Evolutionary conservation across 2,797 vertebrate genomes (phyloP), one percentile per base, ranked within the genome.

Genomic region (Botia almorhae): DNA sequence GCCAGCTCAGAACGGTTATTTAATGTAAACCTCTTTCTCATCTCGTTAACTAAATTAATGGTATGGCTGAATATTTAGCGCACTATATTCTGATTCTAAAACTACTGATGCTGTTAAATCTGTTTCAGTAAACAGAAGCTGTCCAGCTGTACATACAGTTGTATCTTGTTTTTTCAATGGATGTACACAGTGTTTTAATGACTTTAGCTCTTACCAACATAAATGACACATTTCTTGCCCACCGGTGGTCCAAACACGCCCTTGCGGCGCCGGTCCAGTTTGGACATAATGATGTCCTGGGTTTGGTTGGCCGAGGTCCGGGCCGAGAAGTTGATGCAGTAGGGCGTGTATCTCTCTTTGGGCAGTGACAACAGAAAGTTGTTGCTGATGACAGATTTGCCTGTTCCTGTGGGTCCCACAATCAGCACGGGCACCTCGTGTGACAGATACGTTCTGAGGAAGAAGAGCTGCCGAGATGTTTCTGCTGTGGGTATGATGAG

Each of bases 261-360:
- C 86, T 95, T 99, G 74, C 92, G 92, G 74, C 97, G 91, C 64
- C 96, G 92, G 79, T 98, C 97, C 88, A 99, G 87, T 86, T 97
- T 98, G 60, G 95, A 93, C 95, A 98, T 96, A 86, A 99, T 93
- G 84, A 98, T 96, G 77, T 98, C 97, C 85, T 98, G 97, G 0
- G 94, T 97, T 84, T 97, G 97, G 86, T 90, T 96, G 76, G 96
- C 96, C 64, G 97, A 95, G 2, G 97, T 98, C 86, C 96, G 94
- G 76, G 97, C 97, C 53, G 97, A 99, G 91, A 99, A 97, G 84
- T 96, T 97, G 81, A 99, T 93, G 83, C 93, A 95, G 90, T 94
- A 97, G 1, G 97, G 96, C 4, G 90, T 89, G 76, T 96, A 98
- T 3, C 74, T 86, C 61, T 94, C 90, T 87, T 96, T 96, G 53